Conservation (phyloP, 2,888 invertebrate species). For the Euproctis similis region DNA sequence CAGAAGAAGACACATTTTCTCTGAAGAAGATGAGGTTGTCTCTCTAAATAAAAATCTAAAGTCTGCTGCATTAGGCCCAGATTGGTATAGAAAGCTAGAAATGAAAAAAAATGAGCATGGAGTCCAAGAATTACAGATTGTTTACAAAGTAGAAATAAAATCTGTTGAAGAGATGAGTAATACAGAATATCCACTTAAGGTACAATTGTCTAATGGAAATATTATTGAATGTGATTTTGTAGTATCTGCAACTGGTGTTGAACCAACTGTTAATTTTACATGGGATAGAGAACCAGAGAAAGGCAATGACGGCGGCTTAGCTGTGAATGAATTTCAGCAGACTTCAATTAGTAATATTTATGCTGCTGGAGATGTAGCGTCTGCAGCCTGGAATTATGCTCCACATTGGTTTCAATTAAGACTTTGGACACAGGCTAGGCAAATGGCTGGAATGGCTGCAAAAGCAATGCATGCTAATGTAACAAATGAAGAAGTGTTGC, state of each 20-base stretch:
- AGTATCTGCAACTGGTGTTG: constrained; percentile 96
- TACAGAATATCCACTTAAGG: constrained; percentile 80
- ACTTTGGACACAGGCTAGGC: constrained; percentile 98
- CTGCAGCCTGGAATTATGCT: constrained; percentile 84
- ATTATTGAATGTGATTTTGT: constrained; percentile 89
- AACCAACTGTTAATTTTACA: constrained; percentile 78
- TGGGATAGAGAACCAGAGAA: constrained; percentile 69
- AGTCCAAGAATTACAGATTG: constrained; percentile 73
- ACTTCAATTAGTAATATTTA: constrained; percentile 86
- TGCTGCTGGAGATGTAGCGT: constrained; percentile 97
- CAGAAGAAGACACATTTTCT: constrained; percentile 81
- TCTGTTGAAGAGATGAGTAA: constrained; percentile 47
- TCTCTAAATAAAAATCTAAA: constrained; percentile 61
- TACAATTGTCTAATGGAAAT: constrained; percentile 83
- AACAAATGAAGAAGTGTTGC: constrained; percentile 79
- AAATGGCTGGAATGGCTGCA: constrained; percentile 97
- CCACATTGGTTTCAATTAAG: constrained; percentile 96
- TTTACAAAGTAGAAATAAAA: constrained; percentile 76
- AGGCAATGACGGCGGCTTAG: constrained; percentile 86
- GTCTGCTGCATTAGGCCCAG: constrained; percentile 97
- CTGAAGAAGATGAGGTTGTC: constrained; percentile 67
- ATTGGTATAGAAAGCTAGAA: constrained; percentile 89
- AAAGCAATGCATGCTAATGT: constrained; percentile 86
- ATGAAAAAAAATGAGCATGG: constrained; percentile 70
- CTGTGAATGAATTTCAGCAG: constrained; percentile 89